Percentiles rank a stretch among this genome's conserved stretches.
phyloP scores from a whole-genome alignment of 1,140 invertebrate genomes.

The Centruroides sculpturatus region DNA sequence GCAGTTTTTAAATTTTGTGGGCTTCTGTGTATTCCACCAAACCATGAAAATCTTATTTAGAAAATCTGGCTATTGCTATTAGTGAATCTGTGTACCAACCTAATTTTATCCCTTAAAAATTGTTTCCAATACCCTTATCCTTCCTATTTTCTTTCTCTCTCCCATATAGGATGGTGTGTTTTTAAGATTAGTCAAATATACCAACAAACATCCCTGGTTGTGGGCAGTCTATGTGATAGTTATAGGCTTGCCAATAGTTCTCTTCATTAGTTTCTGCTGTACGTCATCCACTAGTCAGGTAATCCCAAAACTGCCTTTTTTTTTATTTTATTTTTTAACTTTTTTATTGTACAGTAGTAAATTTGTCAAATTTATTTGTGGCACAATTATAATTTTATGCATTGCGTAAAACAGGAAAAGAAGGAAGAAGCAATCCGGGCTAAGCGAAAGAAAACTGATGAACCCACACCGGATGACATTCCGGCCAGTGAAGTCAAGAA shows the following conservation, averaged over 20 bases:
- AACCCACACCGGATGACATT: neutral
- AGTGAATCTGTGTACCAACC: no score
- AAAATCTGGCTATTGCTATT: no score
- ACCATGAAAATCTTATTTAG: no score
- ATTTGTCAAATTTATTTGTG: neutral
- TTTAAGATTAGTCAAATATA: constrained; percentile 59
- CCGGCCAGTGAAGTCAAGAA: constrained; percentile 4
- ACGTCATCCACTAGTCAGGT: constrained; percentile 31
- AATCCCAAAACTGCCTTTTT: constrained; percentile 32
- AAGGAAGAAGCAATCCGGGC: neutral
- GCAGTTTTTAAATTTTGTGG: no score
- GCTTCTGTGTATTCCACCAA: no score
- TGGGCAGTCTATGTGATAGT: constrained; percentile 73
- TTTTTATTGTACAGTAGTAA: constrained; percentile 1
- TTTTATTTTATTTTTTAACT: constrained; percentile 30
- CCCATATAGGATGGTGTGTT: constrained; percentile 57
- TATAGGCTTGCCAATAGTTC: constrained; percentile 57
- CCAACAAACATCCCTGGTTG: constrained; percentile 77
- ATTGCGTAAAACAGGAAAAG: neutral
- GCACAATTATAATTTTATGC: neutral
- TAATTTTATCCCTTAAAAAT: no score
- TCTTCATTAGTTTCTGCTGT: constrained; percentile 69
- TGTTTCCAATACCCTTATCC: no score
- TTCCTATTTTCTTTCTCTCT: neutral
- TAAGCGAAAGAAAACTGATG: constrained; percentile 1